Evolutionary conservation across 2,888 invertebrate species (phyloP).

Genomic region (Eilema sororculum): DNA sequence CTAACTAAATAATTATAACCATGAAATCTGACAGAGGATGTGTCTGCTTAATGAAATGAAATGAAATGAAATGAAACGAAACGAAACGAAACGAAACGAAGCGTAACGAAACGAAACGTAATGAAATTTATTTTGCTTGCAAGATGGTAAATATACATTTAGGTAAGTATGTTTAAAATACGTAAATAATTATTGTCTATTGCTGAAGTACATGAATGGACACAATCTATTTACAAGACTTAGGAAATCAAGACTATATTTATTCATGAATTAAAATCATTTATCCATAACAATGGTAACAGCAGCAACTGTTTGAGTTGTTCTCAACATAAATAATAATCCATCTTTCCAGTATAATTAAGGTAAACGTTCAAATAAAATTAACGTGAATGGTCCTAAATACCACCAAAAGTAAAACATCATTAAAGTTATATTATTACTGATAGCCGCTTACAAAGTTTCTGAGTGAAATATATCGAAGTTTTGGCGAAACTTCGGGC

Average conservation of each 20-base stretch:
- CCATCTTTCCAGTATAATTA: background rate
- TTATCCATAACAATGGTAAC: background rate
- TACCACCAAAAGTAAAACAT: slow-evolving; percentile 39
- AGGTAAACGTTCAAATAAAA: background rate
- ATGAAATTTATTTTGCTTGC: no score
- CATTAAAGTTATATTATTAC: slow-evolving; percentile 36
- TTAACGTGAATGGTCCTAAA: slow-evolving; percentile 14
- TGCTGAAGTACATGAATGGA: no score
- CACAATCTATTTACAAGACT: background rate
- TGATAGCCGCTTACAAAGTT: slow-evolving; percentile 43
- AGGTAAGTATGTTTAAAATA: no score
- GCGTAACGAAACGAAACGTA: no score
- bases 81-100: no score
- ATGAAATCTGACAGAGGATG: no score
- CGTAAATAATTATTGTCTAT: background rate
- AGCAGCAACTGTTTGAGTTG: background rate
- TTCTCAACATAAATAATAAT: background rate
- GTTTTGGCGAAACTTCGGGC: slow-evolving; percentile 47
- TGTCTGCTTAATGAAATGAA: no score
- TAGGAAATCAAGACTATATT: background rate
- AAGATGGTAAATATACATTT: no score
- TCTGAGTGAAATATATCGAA: slow-evolving; percentile 52
- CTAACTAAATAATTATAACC: no score
- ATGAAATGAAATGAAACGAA: no score
- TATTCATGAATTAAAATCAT: background rate